A percentile compares a stretch with the other conserved stretches of the same genome.
Evolutionary conservation across 1,140 invertebrate species (phyloP).

Genomic region (Ceratosolen solmsi): DNA sequence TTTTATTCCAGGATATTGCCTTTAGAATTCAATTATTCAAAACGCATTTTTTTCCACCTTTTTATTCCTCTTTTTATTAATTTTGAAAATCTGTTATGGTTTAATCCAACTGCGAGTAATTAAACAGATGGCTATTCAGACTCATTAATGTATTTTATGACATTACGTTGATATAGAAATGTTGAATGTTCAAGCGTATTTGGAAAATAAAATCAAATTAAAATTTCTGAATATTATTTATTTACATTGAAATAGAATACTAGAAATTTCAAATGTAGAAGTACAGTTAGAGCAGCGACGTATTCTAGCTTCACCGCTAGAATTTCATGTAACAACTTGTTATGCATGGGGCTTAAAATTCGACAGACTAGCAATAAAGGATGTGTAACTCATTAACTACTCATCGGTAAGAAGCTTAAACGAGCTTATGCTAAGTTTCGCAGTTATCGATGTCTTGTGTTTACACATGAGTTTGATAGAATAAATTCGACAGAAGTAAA

Average conservation of each 20-base stretch:
- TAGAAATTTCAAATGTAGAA: no score
- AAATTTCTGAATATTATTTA: not conserved
- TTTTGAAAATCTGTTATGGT: not conserved
- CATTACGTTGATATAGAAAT: not conserved
- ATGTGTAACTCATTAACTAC: not conserved
- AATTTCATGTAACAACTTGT: not conserved
- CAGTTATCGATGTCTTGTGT: no score
- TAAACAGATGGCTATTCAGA: not conserved
- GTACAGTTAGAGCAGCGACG: not conserved
- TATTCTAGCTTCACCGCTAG: not conserved
- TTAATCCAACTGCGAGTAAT: not conserved
- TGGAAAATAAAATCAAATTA: not conserved
- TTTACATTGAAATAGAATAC: no score
- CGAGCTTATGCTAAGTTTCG: no score
- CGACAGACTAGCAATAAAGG: not conserved
- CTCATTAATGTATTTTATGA: not conserved
- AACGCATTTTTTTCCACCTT: not conserved
- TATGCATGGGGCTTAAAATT: not conserved
- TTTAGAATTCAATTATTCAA: slow-evolving; percentile 32
- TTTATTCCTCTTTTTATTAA: not conserved
- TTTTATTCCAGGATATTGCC: slow-evolving; percentile 35
- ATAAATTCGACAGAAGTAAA: no score
- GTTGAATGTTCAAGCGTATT: not conserved
- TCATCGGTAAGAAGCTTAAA: not conserved
- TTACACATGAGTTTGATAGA: no score